Percentiles rank a stretch among this genome's conserved stretches.
Conservation (phyloP, 2,797 vertebrate species). For the Cetoscarus ocellatus region DNA sequence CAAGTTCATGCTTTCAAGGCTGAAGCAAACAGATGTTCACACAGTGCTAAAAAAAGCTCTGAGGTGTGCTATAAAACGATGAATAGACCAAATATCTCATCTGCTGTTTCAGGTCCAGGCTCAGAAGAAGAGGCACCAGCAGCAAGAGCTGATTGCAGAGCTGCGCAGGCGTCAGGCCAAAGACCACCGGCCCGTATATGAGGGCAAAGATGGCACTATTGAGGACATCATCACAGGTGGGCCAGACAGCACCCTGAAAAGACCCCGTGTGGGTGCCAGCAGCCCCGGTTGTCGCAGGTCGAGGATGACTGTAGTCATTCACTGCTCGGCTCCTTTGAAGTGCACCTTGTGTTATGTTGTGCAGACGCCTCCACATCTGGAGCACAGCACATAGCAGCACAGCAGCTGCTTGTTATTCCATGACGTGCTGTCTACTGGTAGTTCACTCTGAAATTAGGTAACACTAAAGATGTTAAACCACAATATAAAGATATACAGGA, state of each 20-base stretch:
- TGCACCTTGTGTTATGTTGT: slow-evolving; percentile 85
- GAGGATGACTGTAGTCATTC: slow-evolving; percentile 83
- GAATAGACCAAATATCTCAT: slow-evolving; percentile 30
- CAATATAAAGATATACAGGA: slow-evolving; percentile 1
- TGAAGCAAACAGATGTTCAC: slow-evolving; percentile 50
- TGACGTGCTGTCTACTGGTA: slow-evolving; percentile 24
- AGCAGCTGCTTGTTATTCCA: slow-evolving; percentile 25
- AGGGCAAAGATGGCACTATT: slow-evolving; percentile 97
- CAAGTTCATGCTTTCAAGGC: slow-evolving; percentile 16
- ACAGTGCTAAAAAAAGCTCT: slow-evolving; percentile 50
- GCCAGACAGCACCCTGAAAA: slow-evolving; percentile 56
- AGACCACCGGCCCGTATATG: slow-evolving; percentile 96
- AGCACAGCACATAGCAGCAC: slow-evolving; percentile 57
- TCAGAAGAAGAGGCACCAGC: slow-evolving; percentile 90
- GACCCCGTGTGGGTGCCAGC: slow-evolving; percentile 40
- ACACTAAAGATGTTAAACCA: slow-evolving; percentile 34
- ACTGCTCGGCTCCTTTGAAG: slow-evolving; percentile 78
- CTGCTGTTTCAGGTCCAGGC: slow-evolving; percentile 78
- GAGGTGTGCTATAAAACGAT: slow-evolving; percentile 21
- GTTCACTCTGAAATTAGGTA: slow-evolving; percentile 9
- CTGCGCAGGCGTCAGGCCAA: slow-evolving; percentile 94
- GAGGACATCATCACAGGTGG: slow-evolving; percentile 99
- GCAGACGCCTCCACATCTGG: slow-evolving; percentile 72
- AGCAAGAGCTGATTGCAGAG: slow-evolving; percentile 96
- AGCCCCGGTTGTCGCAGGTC: slow-evolving; percentile 49